phyloP scores from a whole-genome alignment of 2,888 invertebrate species.

The Stramonita haemastoma region DNA sequence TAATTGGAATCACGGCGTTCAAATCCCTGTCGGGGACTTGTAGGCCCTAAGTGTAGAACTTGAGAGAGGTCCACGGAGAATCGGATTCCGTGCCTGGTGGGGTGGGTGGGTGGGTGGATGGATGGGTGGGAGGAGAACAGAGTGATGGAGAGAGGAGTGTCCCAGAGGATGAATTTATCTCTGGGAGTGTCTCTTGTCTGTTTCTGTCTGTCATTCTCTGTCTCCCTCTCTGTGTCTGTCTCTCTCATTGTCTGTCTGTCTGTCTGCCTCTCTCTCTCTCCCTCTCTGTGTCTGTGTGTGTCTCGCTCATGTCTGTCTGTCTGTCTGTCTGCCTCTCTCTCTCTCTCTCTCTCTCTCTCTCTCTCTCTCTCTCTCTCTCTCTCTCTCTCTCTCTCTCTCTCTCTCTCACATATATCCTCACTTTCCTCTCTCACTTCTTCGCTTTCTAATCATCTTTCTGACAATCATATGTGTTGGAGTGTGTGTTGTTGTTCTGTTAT shows the following conservation, averaged over 20 bases:
- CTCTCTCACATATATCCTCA: neutral
- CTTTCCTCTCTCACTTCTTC: neutral
- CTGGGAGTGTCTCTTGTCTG: too few species aligned
- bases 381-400: neutral
- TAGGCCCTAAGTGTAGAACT: neutral
- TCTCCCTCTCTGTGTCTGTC: neutral
- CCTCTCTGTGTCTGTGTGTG: too few species aligned
- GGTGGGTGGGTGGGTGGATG: too few species aligned
- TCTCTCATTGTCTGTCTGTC: too few species aligned
- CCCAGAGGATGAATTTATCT: too few species aligned
- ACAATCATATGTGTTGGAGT: neutral
- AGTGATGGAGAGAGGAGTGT: too few species aligned
- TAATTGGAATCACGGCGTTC: slow-evolving; percentile 12
- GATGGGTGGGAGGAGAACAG: too few species aligned
- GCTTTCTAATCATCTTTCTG: too few species aligned
- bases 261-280: too few species aligned
- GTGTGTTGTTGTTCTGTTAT: neutral
- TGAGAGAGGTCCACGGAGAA: too few species aligned
- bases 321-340: neutral
- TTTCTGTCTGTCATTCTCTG: neutral
- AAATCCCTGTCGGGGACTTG: neutral
- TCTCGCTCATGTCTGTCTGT: too few species aligned
- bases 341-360: slow-evolving; percentile 19
- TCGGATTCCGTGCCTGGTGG: too few species aligned
- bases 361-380: slow-evolving; percentile 14